Percentiles rank a stretch among this genome's conserved stretches.
These are phyloP conservation scores for Mycteria americana DNA, from an alignment of 2,797 vertebrate species.

Conservation along the genomic window DNA sequence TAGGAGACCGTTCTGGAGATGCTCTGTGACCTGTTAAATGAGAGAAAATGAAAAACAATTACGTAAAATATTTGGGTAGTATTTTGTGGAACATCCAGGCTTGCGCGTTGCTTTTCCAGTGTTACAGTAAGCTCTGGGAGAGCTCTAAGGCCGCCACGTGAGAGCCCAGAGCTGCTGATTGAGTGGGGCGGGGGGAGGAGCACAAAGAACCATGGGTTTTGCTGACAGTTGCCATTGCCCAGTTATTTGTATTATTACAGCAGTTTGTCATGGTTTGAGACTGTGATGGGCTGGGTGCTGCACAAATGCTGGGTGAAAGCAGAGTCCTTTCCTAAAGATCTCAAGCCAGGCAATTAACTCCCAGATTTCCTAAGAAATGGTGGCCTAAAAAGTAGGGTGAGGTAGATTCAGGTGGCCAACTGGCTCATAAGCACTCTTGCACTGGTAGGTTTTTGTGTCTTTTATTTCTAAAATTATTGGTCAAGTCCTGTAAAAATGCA, in stretches of 20 bases:
- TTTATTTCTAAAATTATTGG: background rate
- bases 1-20: background rate
- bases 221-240: background rate
- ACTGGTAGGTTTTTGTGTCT: background rate
- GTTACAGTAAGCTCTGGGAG: background rate
- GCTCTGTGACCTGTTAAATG: background rate
- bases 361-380: background rate
- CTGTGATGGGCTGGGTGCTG: background rate
- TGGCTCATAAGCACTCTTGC: background rate
- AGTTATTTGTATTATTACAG: background rate
- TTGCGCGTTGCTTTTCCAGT: background rate
- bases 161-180: background rate
- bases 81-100: background rate
- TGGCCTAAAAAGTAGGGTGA: background rate
- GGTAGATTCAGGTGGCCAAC: background rate
- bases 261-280: background rate
- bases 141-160: accelerated
- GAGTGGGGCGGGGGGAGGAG: background rate
- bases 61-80: background rate
- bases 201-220: background rate
- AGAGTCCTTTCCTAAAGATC: background rate
- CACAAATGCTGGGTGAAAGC: background rate
- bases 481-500: background rate
- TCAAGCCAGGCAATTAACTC: background rate
- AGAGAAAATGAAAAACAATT: background rate